A percentile compares a stretch with the other conserved stretches of the same genome.
Conservation (phyloP, 2,888 invertebrate species). For the Volucella inanis region DNA sequence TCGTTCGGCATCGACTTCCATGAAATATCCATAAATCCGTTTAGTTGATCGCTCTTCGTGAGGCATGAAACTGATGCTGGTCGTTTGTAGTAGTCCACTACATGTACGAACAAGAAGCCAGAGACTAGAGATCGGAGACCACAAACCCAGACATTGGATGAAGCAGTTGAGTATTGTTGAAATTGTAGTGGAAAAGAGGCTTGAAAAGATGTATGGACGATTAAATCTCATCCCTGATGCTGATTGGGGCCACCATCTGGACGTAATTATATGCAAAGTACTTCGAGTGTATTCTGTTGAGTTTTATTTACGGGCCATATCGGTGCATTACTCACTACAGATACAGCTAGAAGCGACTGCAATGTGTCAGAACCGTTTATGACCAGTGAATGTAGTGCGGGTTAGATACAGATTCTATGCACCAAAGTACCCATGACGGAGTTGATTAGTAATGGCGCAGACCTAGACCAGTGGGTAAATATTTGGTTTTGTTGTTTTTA, state of each 20-base stretch:
- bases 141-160: slow-evolving; percentile 23
- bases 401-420: slow-evolving; percentile 33
- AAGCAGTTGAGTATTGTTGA: neutral
- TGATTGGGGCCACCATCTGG: slow-evolving; percentile 73
- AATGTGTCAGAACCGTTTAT: slow-evolving; percentile 48
- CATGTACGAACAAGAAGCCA: slow-evolving; percentile 7
- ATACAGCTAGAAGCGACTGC: neutral
- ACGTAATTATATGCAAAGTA: slow-evolving; percentile 74
- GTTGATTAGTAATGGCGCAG: slow-evolving; percentile 62
- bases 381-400: slow-evolving; percentile 26
- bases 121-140: slow-evolving; percentile 52
- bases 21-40: slow-evolving; percentile 73
- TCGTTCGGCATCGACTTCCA: slow-evolving; percentile 59
- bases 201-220: slow-evolving; percentile 70
- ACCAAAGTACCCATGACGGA: slow-evolving; percentile 14
- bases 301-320: slow-evolving; percentile 63
- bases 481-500: slow-evolving; percentile 33
- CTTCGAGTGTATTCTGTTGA: slow-evolving; percentile 35
- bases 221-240: slow-evolving; percentile 62
- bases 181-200: slow-evolving; percentile 20
- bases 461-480: slow-evolving; percentile 66
- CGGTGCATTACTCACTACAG: slow-evolving; percentile 68
- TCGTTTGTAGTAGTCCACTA: slow-evolving; percentile 45
- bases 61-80: slow-evolving; percentile 62
- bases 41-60: slow-evolving; percentile 70